Conservation (phyloP, 2,113 vertebrate species). For the Urocolius indicus region DNA sequence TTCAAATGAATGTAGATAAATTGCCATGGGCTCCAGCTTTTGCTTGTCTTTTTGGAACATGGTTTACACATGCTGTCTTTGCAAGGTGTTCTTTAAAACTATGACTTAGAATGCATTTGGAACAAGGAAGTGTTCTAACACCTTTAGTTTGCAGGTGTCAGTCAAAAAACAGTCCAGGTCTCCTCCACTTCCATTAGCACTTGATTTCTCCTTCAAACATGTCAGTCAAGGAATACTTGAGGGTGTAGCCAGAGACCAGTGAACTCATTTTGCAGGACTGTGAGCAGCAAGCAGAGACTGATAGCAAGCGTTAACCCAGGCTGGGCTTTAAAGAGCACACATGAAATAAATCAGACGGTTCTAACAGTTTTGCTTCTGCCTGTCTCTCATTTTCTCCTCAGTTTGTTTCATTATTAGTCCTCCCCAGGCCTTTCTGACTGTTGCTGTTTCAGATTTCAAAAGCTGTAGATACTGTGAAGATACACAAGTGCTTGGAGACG, state of each 20-base stretch:
- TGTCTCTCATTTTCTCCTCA: neutral
- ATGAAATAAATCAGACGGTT: neutral
- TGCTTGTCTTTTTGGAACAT: neutral
- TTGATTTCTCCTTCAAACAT: neutral
- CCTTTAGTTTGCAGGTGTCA: neutral
- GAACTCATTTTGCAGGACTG: neutral
- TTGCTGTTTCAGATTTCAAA: neutral
- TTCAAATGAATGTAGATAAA: neutral
- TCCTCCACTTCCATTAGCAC: neutral
- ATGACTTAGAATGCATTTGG: accelerated
- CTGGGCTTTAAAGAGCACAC: neutral
- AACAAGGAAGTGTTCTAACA: neutral
- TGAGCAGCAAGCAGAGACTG: neutral
- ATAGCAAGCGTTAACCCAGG: neutral
- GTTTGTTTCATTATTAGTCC: neutral
- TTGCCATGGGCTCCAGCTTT: neutral
- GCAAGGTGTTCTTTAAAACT: neutral
- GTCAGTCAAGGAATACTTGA: neutral
- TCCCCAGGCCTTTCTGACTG: neutral
- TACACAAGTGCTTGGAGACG: neutral
- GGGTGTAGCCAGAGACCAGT: neutral
- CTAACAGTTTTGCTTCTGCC: neutral
- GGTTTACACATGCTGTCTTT: accelerated
- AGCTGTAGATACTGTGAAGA: neutral
- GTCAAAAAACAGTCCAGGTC: neutral